phyloP scores from a whole-genome alignment of 2,888 invertebrate species.

The Palloptera scutellata region DNA sequence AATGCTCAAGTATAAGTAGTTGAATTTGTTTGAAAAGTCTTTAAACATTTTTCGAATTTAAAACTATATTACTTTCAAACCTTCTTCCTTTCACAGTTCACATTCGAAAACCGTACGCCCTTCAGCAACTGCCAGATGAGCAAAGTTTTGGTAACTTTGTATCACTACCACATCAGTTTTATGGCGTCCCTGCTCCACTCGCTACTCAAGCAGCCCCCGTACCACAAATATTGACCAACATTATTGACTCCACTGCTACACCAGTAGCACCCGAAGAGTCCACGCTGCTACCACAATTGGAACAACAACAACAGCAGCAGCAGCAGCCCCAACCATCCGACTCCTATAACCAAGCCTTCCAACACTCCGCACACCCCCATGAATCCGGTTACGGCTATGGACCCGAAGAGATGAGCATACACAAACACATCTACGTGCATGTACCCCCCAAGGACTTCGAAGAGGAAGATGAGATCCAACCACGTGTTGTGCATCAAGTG shows the following conservation, averaged over 20 bases:
- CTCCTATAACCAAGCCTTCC: slow-evolving; percentile 57
- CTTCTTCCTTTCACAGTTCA: slow-evolving; percentile 36
- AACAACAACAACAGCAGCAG: slow-evolving; percentile 23
- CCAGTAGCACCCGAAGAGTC: slow-evolving; percentile 36
- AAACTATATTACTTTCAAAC: too few relatives aligned
- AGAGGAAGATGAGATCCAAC: slow-evolving; percentile 55
- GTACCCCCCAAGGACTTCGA: slow-evolving; percentile 61
- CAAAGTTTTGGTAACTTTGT: slow-evolving; percentile 49
- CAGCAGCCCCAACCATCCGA: slow-evolving; percentile 43
- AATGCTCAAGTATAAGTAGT: too few relatives aligned
- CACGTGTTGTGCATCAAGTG: slow-evolving; percentile 56
- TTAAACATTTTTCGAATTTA: too few relatives aligned
- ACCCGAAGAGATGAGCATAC: slow-evolving; percentile 51
- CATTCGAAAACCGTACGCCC: slow-evolving; percentile 47
- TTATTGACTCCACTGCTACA: slow-evolving; percentile 22
- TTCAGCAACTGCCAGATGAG: slow-evolving; percentile 53
- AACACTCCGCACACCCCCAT: slow-evolving; percentile 47
- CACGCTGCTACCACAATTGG: slow-evolving; percentile 19
- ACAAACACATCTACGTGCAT: slow-evolving; percentile 63
- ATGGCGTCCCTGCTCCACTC: slow-evolving; percentile 31
- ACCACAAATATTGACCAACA: neutral
- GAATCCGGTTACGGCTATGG: slow-evolving; percentile 53
- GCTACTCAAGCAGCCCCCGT: neutral
- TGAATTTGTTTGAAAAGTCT: too few relatives aligned
- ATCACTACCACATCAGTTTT: slow-evolving; percentile 39